Evolutionary conservation across 37 sponge, comb jelly and placozoan genomes (phyloP), one percentile per base, ranked within the genome.

Genomic region (Cliona cf. orientalis): DNA sequence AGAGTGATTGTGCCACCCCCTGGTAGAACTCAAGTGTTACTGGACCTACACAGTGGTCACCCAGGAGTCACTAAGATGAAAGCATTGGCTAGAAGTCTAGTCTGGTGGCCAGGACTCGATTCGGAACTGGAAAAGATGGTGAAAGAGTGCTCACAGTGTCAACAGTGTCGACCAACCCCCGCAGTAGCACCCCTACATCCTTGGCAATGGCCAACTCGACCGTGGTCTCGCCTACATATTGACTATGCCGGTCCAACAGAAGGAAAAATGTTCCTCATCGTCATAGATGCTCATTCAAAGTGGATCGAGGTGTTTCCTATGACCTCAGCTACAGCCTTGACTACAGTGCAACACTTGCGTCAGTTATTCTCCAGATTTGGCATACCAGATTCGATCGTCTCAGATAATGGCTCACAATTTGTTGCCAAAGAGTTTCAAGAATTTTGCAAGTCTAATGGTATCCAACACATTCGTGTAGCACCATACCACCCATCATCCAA

Each of bases 71-170:
- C 70, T 29, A 33, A 75, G 41, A 86, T 86, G 87, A 86, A 80
- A 74, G n/a, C n/a, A n/a, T n/a, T n/a, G n/a, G n/a, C n/a, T n/a
- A n/a, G 76, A 64, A 72, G 55, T 23, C 40, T 73, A 22, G 58
- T 87, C 58, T 87, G 88, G 81, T 87, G 81, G 81, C 81, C 81
- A 35, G 44, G 61, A 31, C 21, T 80, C 21, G 81, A 74, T 36
- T 22, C 41, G 42, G 58, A 74, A 19, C 73, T 87, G 39, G 86
- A 85, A 33, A 44, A 67, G 25, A 42, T 37, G n/a, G 78, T 85
- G 9, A 5, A 42, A 32, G 21, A 55, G 6, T 85, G 86, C 28
- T 22, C 26, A 9, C 21, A 19, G 14, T 84, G 84, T 44, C 84
- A 74, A 33, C 41, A 32, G 14, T 14, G 9, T 5, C 53, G 55